Conservation (phyloP, 2,888 invertebrate genomes). For the Aethes cnicana region DNA sequence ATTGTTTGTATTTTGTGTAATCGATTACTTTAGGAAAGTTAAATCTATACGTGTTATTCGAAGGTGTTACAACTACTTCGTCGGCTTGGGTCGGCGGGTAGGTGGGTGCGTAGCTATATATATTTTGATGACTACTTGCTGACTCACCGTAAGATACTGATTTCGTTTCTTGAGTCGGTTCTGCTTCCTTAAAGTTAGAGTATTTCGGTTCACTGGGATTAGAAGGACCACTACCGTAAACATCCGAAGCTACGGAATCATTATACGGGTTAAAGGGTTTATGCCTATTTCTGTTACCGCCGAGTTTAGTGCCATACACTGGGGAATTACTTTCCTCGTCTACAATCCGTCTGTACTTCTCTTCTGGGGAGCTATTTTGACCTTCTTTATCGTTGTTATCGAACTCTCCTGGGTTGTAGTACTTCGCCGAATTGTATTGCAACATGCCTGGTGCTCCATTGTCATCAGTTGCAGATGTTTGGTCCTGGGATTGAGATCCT, state of each 20-base stretch:
- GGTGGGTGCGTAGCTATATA: conserved; percentile 43
- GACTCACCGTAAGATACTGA: conserved; percentile 45
- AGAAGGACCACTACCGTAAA: conserved; percentile 45
- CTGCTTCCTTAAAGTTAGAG: conserved; percentile 44
- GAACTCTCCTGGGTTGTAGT: conserved; percentile 52
- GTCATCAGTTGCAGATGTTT: conserved; percentile 47
- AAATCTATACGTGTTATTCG: conserved; percentile 41
- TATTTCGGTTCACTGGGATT: conserved; percentile 49
- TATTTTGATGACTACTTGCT: conserved; percentile 46
- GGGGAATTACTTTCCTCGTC: conserved; percentile 51
- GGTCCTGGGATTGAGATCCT: conserved; percentile 49
- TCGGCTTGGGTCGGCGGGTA: conserved; percentile 46
- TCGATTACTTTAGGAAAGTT: conserved; percentile 69
- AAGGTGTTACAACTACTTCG: conserved; percentile 44
- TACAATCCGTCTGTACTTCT: conserved; percentile 41
- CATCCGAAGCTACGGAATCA: conserved; percentile 48
- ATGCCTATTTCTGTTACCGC: conserved; percentile 49
- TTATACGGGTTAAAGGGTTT: conserved; percentile 49
- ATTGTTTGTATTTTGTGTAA: conserved; percentile 62
- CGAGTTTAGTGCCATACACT: conserved; percentile 68
- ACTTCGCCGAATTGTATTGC: conserved; percentile 55
- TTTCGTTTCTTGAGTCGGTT: conserved; percentile 47
- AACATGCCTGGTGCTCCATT: conserved; percentile 49
- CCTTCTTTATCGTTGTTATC: conserved; percentile 46
- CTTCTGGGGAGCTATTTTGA: conserved; percentile 45